These are phyloP conservation scores for Semaprochilodus insignis DNA, from an alignment of 2,797 vertebrate genomes.

Conservation along the genomic window DNA sequence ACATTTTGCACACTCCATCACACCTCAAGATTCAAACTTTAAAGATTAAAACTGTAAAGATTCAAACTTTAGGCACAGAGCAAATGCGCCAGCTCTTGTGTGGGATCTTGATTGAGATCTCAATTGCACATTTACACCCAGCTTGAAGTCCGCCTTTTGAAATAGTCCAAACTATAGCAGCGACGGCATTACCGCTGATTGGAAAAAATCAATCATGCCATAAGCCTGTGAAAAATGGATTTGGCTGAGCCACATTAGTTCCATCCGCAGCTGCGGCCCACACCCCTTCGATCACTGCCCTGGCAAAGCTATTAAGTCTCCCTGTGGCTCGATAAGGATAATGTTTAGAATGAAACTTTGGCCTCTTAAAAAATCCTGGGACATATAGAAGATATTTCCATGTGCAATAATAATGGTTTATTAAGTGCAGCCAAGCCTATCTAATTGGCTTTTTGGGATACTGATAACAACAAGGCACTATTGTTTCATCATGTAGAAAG, in stretches of 20 bases:
- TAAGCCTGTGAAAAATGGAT: constrained; percentile 47
- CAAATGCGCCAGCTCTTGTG: constrained; percentile 57
- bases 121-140: constrained; percentile 59
- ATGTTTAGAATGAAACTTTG: constrained; percentile 29
- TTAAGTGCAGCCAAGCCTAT: constrained; percentile 43
- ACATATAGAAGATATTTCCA: constrained; percentile 36
- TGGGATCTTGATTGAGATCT: constrained; percentile 63
- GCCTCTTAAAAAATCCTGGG: constrained; percentile 25
- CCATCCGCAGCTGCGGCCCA: constrained; percentile 19
- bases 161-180: constrained; percentile 56
- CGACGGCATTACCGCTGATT: constrained; percentile 55
- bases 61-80: constrained; percentile 14
- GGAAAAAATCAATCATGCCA: constrained; percentile 56
- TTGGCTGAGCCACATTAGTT: constrained; percentile 29
- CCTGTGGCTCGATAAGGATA: constrained; percentile 36
- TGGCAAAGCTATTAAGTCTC: constrained; percentile 36
- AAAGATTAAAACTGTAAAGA: neutral
- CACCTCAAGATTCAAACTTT: constrained; percentile 8
- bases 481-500: constrained; percentile 59
- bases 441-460: constrained; percentile 47
- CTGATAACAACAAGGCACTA: constrained; percentile 56
- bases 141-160: constrained; percentile 43
- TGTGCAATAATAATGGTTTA: constrained; percentile 40
- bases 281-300: constrained; percentile 18
- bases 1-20: constrained; percentile 14